Evolutionary conservation across 2,888 invertebrate genomes (phyloP), one percentile per base, ranked within the genome.

Genomic region (Apodemia duryi): DNA sequence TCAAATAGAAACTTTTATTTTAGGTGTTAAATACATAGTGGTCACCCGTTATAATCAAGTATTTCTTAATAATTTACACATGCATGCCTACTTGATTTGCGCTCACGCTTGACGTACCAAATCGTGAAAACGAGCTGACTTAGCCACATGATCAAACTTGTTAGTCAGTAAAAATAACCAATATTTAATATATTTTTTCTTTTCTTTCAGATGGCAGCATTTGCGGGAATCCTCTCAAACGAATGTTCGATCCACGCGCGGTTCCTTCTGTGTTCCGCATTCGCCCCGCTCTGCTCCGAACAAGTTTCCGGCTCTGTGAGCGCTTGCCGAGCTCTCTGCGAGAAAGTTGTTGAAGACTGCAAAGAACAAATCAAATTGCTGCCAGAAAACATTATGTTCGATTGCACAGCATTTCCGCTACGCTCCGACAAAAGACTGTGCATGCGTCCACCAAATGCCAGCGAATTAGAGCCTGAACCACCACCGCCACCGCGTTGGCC

Each of bases 281-380:
- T 97, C 85, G 96, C 97, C 10, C 98, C 98, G 51, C 95, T 98
- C 83, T 98, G 98, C 86, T 97, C 97, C 43, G 96, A 96, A 78
- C 95, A 97, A 83, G 96, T 97, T 70, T 94, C 95, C 38, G 95
- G 95, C 74, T 95, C 97, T 54, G 96, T 98, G 69, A 96, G 96
- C 68, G 96, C 97, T 10, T 98, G 98, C 86, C 93, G 96, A 69
- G 95, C 96, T 35, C 95, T 98, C 72, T 98, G 98, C 85, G 95
- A 96, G 78, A 94, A 95, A 74, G 96, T 96, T 6, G 93, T 93
- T 71, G 89, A 86, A 3, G 96, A 96, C 77, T 97, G 97, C 84
- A 90, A 93, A 71, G 94, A 95, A 0, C 94, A 95, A 38, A 88
- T 97, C 68, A 86, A 95, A 64, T 86, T 89, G 9, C 96, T 97